Percentiles rank a stretch among this genome's conserved stretches.
Conservation (phyloP, 2,113 vertebrate species). For the Prolemur simus region DNA sequence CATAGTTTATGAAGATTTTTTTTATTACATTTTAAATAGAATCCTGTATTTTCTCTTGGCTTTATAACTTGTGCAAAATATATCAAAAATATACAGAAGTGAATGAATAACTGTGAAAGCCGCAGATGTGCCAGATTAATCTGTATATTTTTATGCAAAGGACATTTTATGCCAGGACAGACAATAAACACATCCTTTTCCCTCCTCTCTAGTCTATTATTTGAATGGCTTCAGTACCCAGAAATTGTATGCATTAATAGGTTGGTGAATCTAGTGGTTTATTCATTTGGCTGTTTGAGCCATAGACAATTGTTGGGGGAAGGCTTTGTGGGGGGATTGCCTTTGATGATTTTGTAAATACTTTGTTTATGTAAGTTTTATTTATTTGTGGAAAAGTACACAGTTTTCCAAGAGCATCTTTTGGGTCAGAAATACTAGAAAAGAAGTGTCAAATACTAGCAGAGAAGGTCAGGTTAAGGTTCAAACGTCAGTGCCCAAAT, state of each 20-base stretch:
- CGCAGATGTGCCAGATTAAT: slow-evolving; percentile 54
- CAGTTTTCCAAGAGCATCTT: neutral
- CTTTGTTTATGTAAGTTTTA: slow-evolving; percentile 51
- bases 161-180: slow-evolving; percentile 62
- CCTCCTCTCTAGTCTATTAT: slow-evolving; percentile 17
- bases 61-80: slow-evolving; percentile 65
- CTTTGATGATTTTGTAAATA: slow-evolving; percentile 55
- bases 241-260: slow-evolving; percentile 58
- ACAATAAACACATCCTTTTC: slow-evolving; percentile 49
- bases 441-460: neutral
- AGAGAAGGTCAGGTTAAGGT: neutral
- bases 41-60: slow-evolving; percentile 49
- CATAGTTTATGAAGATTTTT: slow-evolving; percentile 49
- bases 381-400: slow-evolving; percentile 67
- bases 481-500: neutral
- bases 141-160: slow-evolving; percentile 68
- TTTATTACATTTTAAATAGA: slow-evolving; percentile 63
- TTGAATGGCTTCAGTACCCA: slow-evolving; percentile 48
- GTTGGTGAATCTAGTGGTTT: slow-evolving; percentile 39
- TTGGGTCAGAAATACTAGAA: slow-evolving; percentile 38
- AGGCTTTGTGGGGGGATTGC: neutral
- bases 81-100: slow-evolving; percentile 61
- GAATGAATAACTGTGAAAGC: slow-evolving; percentile 47
- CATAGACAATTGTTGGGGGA: neutral
- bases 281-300: slow-evolving; percentile 61